Conservation (phyloP, 35 echinoderm and acorn worm genomes). For the Chiridota heheva region DNA sequence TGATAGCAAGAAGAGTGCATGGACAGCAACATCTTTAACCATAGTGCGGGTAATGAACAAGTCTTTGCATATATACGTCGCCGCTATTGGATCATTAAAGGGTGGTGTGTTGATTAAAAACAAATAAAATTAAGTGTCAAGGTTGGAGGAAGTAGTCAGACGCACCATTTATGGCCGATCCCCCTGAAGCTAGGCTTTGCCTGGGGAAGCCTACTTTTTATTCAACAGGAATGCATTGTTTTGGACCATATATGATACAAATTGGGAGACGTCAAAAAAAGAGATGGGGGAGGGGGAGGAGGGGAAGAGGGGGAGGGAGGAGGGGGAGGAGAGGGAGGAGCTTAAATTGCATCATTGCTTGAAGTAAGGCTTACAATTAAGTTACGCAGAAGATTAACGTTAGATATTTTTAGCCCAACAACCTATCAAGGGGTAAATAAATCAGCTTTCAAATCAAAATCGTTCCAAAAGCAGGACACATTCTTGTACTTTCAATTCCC, state of each 20-base stretch:
- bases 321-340: too few relatives aligned
- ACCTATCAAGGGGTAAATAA: too few relatives aligned
- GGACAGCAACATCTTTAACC: not conserved
- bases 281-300: too few relatives aligned
- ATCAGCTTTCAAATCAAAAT: too few relatives aligned
- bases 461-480: too few relatives aligned
- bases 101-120: not conserved
- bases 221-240: constrained; percentile 23
- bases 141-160: constrained; percentile 6
- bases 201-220: constrained; percentile 25
- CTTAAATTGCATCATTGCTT: too few relatives aligned
- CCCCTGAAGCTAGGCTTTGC: constrained; percentile 15
- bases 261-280: constrained; percentile 5
- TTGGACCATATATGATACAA: constrained; percentile 27
- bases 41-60: constrained; percentile 1
- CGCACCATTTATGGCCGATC: constrained; percentile 43
- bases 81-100: constrained; percentile 37
- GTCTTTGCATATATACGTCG: constrained; percentile 12
- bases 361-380: too few relatives aligned
- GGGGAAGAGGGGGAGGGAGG: too few relatives aligned
- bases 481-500: too few relatives aligned
- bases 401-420: too few relatives aligned
- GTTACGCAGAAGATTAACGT: too few relatives aligned
- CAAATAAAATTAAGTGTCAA: constrained; percentile 25
- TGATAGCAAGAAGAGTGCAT: constrained; percentile 7